phyloP scores from a whole-genome alignment of 2,888 invertebrate species.

The Malthinus seriepunctatus region DNA sequence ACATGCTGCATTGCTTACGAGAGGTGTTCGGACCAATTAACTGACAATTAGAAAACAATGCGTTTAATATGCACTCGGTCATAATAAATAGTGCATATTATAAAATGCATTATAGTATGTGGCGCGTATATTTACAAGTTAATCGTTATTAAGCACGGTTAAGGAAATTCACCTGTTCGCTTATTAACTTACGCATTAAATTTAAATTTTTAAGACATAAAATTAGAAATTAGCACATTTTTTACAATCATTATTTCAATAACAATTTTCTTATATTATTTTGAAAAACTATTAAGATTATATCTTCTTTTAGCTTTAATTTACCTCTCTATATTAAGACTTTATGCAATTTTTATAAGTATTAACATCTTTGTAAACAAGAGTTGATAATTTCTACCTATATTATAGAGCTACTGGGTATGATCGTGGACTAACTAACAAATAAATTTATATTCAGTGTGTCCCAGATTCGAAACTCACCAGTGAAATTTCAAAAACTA shows the following conservation, averaged over 20 bases:
- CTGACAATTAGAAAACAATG: conserved; percentile 40
- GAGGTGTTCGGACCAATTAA: conserved; percentile 41
- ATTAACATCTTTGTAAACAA: too few relatives aligned
- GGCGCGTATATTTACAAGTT: conserved; percentile 21
- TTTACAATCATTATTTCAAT: too few relatives aligned
- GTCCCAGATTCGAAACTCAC: too few relatives aligned
- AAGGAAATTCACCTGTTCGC: conserved; percentile 9
- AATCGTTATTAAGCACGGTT: conserved; percentile 24
- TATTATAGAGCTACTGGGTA: too few relatives aligned
- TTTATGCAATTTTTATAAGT: too few relatives aligned
- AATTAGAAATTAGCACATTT: neutral
- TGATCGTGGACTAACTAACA: too few relatives aligned
- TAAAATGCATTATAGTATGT: conserved; percentile 16
- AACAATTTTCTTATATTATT: neutral
- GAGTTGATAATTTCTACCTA: too few relatives aligned
- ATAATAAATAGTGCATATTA: conserved; percentile 38
- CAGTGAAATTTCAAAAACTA: too few relatives aligned
- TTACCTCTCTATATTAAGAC: too few relatives aligned
- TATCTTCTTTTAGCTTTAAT: neutral
- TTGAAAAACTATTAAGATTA: neutral
- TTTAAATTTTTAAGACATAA: conserved; percentile 4
- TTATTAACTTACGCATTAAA: conserved; percentile 11
- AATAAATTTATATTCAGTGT: too few relatives aligned
- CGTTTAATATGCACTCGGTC: conserved; percentile 35
- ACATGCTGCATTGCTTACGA: conserved; percentile 38